Conservation (phyloP, 2,888 invertebrate species). For the Monochamus alternatus region DNA sequence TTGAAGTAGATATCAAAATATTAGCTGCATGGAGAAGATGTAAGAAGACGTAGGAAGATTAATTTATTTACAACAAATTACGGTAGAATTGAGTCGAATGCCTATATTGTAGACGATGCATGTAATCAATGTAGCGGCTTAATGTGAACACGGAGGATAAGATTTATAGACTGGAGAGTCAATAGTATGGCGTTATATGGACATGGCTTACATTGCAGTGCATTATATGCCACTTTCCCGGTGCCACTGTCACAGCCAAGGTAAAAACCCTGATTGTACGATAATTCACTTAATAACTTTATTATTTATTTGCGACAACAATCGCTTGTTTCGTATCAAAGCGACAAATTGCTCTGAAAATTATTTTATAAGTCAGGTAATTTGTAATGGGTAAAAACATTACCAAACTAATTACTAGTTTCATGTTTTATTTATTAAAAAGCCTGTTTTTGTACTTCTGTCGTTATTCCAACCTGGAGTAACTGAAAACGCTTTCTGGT, state of each 20-base stretch:
- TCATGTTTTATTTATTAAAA: not conserved
- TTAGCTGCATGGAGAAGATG: conserved; percentile 15
- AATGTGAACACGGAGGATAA: conserved; percentile 67
- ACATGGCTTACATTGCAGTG: conserved; percentile 59
- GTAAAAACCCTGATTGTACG: conserved; percentile 56
- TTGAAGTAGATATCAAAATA: conserved; percentile 22
- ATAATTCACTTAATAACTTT: conserved; percentile 57
- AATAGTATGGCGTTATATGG: conserved; percentile 61
- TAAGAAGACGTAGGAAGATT: conserved; percentile 34
- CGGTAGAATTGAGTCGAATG: conserved; percentile 55
- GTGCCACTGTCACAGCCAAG: conserved; percentile 56
- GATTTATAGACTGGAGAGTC: conserved; percentile 68
- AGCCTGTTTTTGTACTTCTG: not conserved
- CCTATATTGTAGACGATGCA: conserved; percentile 65
- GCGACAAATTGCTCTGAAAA: conserved; percentile 48
- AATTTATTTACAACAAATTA: conserved; percentile 60
- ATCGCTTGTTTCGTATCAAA: conserved; percentile 38
- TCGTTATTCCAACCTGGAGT: too few relatives aligned
- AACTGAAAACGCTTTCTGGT: too few relatives aligned
- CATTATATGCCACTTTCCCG: conserved; percentile 62
- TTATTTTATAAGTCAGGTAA: conserved; percentile 44
- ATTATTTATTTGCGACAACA: conserved; percentile 38
- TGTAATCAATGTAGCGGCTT: conserved; percentile 70
- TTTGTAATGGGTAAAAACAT: not conserved
- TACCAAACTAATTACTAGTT: not conserved